Conservation (phyloP, 2,797 vertebrate species). For the Myotis pilosus region DNA sequence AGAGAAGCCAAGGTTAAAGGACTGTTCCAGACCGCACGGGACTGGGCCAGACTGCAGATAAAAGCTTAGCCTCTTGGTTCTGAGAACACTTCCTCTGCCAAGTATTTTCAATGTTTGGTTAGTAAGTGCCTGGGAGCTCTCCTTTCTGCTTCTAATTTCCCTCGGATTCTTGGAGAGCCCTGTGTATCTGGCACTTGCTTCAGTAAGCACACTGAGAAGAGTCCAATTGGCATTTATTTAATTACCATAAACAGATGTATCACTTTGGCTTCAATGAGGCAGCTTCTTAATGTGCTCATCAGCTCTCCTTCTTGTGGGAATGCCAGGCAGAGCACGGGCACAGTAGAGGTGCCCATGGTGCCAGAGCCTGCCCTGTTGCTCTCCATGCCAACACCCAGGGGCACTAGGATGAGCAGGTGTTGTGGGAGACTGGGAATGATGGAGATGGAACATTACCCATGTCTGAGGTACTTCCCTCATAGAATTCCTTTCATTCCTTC, state of each 20-base stretch:
- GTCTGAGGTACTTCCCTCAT: not conserved
- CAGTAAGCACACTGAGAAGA: not conserved
- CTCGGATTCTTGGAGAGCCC: constrained; percentile 19
- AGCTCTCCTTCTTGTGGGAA: not conserved
- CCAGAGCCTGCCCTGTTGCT: fast-evolving
- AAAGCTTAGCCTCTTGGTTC: not conserved
- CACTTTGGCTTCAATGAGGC: constrained; percentile 15
- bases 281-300: not conserved
- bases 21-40: not conserved
- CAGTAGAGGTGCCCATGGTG: fast-evolving
- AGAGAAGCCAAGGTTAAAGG: not conserved
- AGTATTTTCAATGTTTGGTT: not conserved
- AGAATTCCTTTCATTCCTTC: not conserved
- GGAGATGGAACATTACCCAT: fast-evolving
- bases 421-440: not conserved
- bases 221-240: constrained; percentile 42
- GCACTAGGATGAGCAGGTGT: fast-evolving
- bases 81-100: not conserved
- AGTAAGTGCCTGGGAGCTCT: not conserved
- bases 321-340: fast-evolving
- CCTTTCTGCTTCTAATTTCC: not conserved
- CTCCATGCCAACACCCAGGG: not conserved
- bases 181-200: not conserved
- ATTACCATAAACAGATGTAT: constrained; percentile 39
- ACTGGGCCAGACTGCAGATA: not conserved